Evolutionary conservation across 2,888 invertebrate genomes (phyloP).

Genomic region (Hydroisotoma schaefferi): DNA sequence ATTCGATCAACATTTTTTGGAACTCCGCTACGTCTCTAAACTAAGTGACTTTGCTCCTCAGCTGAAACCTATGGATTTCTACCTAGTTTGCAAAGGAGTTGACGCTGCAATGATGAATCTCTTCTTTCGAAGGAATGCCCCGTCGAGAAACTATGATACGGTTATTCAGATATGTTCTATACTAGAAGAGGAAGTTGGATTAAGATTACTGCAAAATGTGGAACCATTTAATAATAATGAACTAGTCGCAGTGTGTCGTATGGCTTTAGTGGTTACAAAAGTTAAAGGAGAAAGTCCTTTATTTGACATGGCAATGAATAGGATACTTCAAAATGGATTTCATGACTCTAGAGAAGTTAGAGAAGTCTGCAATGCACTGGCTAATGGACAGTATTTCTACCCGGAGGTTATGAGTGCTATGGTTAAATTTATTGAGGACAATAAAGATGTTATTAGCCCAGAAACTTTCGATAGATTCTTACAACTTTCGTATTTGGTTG

Average conservation of each 20-base stretch:
- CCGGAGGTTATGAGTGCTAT: slow-evolving; percentile 18
- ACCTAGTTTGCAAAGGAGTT: slow-evolving; percentile 20
- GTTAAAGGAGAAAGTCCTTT: slow-evolving; percentile 33
- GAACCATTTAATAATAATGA: slow-evolving; percentile 7
- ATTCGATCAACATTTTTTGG: not conserved
- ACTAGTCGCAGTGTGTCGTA: slow-evolving; percentile 19
- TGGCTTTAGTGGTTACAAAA: slow-evolving; percentile 20
- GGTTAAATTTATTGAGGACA: slow-evolving; percentile 22
- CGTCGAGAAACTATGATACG: slow-evolving; percentile 31
- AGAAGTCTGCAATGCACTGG: slow-evolving; percentile 19
- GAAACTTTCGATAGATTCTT: slow-evolving; percentile 37
- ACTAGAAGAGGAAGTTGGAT: slow-evolving; percentile 29
- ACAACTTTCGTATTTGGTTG: slow-evolving; percentile 9
- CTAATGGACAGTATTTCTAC: slow-evolving; percentile 24
- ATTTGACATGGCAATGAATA: slow-evolving; percentile 17
- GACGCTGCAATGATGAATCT: slow-evolving; percentile 19
- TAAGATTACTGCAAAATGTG: slow-evolving; percentile 12
- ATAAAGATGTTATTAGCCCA: slow-evolving; percentile 13
- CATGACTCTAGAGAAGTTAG: slow-evolving; percentile 24
- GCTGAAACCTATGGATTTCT: slow-evolving; percentile 23
- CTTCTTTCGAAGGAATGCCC: slow-evolving; percentile 2
- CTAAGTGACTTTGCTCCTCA: slow-evolving; percentile 23
- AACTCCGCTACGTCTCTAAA: not conserved
- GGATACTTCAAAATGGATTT: slow-evolving; percentile 7
- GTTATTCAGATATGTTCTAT: slow-evolving; percentile 31